Evolutionary conservation across 64 coral and sea anemone genomes (phyloP), one percentile per base, ranked within the genome.

Genomic region (Hydrozoanthus tunicans): DNA sequence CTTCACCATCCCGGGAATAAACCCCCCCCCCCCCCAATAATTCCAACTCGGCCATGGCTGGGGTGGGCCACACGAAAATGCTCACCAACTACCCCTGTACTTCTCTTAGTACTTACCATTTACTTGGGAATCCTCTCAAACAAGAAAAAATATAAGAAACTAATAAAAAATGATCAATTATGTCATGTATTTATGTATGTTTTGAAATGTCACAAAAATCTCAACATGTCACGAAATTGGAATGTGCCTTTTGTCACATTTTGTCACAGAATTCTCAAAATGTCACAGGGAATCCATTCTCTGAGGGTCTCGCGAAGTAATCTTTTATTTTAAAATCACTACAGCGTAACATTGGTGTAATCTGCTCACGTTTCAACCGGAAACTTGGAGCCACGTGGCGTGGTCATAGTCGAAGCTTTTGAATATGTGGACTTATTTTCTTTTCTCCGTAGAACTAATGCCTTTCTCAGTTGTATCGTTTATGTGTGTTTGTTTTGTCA

Each of bases 81-180:
- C 83, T 86, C 43, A 86, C 83, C 83, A 86, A 86, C 83, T 86
- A 86, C 83, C 83, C 83, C 83, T 86, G 83, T 86, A 20, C 83
- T 86, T 86, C 83, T 86, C 83, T 86, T 86, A 86, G 82, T 86
- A 86, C 64, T 86, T 86, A 86, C 82, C 82, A 86, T 86, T 86
- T 86, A 86, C 64, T 86, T 86, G 82, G 81, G 81, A 83, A 83
- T 83, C 81, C 81, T 83, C 81, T 85, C 81, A 85, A 85, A 85
- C 82, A 86, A 86, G 82, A 86, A 86, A 85, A 86, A 86, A 86
- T 86, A 86, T 86, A 86, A 70, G 82, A 86, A 86, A 86, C 83
- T 70, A 25, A 86, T 86, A 86, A 62, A 86, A 86, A 86, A 86
- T 86, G 83, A 86, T 86, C 83, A 86, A 86, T 86, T 86, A 86